Base-by-base conservation (phyloP, 2,797 vertebrate species). In the Pseudochirops cupreus region DNA sequence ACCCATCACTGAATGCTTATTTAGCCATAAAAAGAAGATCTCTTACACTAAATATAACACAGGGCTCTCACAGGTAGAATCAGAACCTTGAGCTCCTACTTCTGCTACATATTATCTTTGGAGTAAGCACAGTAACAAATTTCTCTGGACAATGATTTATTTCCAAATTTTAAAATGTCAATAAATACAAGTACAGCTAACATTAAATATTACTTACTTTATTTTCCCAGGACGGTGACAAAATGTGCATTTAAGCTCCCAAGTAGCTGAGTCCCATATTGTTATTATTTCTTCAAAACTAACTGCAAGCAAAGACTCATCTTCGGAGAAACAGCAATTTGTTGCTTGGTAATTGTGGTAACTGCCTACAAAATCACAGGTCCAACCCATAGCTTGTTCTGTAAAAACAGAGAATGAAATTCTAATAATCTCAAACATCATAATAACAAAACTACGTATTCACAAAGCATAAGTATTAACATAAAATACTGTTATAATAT, bases 201-300 rank as follows among this genome's bases (percentile, higher is more conserved):
- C 93, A 94, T 91, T 82, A 93, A 82, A 26, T 21, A 92, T 92
- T 97, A 96, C 95, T 0, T 94, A 99, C 99, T 99, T 99, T 98
- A 99, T 98, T 56, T 98, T 98, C 94, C 99, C 99, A 87, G 99
- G 99, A 6, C 99, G 99, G 94, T 99, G 99, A 92, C 99, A 99
- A 97, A 99, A 99, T 0, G 99, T 99, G 3, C 99, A 99, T 95
- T 99, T 99, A 16, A 99, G 99, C 91, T 99, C 99, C 99, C 99
- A 99, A 14, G 99, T 99, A 91, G 98, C 97, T 0, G 99, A 98
- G 97, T 99, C 99, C 99, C 99, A 99, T 24, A 99, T 91, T 0
- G 99, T 99, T 98, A 99, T 98, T 97, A 99, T 99, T 98, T 99
- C 99, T 96, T 99, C 98, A 95, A 99, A 99, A 98, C 99, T 98